Evolutionary conservation across 1,140 invertebrate species (phyloP).

Genomic region (Caenorhabditis inopinata): DNA sequence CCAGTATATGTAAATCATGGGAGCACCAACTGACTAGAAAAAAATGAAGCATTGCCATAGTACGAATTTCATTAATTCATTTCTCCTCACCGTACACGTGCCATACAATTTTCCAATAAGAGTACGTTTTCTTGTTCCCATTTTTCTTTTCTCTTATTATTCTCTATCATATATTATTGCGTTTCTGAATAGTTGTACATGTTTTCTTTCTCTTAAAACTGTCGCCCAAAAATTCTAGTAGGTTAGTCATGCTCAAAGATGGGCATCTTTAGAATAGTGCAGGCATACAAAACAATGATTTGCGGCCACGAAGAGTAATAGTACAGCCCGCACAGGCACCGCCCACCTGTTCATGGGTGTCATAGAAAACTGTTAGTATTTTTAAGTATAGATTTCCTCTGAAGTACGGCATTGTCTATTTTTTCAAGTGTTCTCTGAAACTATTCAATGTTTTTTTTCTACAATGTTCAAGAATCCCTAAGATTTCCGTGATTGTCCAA

Average conservation of each 20-base stretch:
- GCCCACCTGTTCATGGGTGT: not conserved
- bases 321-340: not conserved
- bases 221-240: not conserved
- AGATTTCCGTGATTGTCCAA: no score
- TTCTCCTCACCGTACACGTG: not conserved
- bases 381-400: no score
- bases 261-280: not conserved
- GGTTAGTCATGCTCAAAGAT: constrained; percentile 25
- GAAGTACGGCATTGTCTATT: no score
- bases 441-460: no score
- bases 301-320: constrained; percentile 8
- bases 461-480: no score
- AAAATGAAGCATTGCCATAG: no score
- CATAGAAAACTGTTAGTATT: not conserved
- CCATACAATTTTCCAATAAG: constrained; percentile 30
- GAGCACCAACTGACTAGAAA: no score
- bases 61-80: constrained; percentile 11
- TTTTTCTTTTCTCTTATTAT: not conserved
- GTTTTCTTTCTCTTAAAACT: constrained; percentile 30
- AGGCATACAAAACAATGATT: not conserved
- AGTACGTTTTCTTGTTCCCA: not conserved
- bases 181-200: constrained; percentile 31
- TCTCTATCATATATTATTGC: constrained; percentile 14
- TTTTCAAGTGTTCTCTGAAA: no score
- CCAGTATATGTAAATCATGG: no score